These are phyloP conservation scores for Eupristina koningsbergeri DNA, from an alignment of 1,140 invertebrate genomes.

Conservation along the genomic window DNA sequence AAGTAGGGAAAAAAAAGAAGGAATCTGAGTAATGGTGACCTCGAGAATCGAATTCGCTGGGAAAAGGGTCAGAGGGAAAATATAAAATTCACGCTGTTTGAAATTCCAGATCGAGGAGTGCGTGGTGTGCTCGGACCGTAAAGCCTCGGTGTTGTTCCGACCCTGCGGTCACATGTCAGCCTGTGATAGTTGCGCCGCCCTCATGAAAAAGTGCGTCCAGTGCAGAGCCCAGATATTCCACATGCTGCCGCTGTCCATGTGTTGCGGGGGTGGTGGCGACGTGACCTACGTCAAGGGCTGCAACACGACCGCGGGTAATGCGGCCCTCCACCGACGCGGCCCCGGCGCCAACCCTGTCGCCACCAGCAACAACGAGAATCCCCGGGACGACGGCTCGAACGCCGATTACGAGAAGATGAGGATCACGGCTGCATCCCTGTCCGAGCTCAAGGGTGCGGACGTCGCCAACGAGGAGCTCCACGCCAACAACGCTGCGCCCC, in stretches of 20 bases:
- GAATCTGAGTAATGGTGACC: not conserved
- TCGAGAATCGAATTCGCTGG: not conserved
- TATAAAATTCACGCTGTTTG: not conserved
- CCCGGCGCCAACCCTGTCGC: no score
- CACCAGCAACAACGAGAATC: not conserved
- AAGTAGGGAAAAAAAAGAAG: not conserved
- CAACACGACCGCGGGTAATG: conserved; percentile 51
- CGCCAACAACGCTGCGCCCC: not conserved
- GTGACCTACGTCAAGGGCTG: conserved; percentile 59
- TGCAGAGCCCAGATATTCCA: conserved; percentile 91
- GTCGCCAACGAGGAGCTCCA: conserved; percentile 11
- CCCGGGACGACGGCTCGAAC: not conserved
- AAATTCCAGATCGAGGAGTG: conserved; percentile 92
- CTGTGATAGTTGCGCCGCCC: conserved; percentile 90
- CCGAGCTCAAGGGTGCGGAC: conserved; percentile 24
- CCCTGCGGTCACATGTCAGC: conserved; percentile 97
- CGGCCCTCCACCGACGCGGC: not conserved
- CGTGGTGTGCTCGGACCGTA: conserved; percentile 94
- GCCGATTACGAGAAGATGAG: conserved; percentile 15
- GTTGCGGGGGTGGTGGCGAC: conserved; percentile 76
- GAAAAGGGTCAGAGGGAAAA: not conserved
- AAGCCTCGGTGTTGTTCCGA: conserved; percentile 91
- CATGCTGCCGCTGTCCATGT: conserved; percentile 81
- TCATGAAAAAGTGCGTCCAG: conserved; percentile 97
- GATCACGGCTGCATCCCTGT: not conserved